Evolutionary conservation across 64 coral and sea anemone species (phyloP).

Genomic region (Pocillopora verrucosa): DNA sequence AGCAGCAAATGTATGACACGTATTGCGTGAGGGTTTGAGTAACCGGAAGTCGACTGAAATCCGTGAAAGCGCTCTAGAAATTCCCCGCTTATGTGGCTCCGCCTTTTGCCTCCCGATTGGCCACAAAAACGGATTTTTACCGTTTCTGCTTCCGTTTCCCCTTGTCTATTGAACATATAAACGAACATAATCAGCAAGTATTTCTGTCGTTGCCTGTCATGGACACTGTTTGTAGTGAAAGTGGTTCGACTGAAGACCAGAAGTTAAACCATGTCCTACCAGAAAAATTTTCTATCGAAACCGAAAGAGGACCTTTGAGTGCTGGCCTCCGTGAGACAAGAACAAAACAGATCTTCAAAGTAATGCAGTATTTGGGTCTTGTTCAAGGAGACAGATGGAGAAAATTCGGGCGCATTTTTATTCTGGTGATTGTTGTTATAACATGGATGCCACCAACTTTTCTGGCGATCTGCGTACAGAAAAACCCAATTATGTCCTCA

Average conservation of each 20-base stretch:
- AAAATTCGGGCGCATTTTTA: neutral
- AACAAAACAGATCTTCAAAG: neutral
- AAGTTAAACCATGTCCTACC: neutral
- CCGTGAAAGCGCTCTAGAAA: too few species aligned
- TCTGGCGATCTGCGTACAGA: slow-evolving; percentile 16
- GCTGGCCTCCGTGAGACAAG: slow-evolving; percentile 14
- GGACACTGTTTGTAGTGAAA: neutral
- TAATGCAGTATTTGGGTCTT: slow-evolving; percentile 12
- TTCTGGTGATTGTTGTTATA: neutral
- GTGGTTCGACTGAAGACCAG: neutral
- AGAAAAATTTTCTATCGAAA: neutral
- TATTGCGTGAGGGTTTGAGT: too few species aligned
- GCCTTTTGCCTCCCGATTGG: too few species aligned
- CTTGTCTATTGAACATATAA: too few species aligned
- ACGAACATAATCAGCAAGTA: too few species aligned
- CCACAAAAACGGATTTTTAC: too few species aligned
- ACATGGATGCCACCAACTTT: slow-evolving; percentile 20
- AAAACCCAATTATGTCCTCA: slow-evolving; percentile 43
- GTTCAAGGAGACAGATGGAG: slow-evolving; percentile 14
- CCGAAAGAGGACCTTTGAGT: neutral
- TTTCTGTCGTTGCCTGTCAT: neutral
- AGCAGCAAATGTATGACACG: too few species aligned
- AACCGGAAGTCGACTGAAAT: too few species aligned
- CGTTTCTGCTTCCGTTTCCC: too few species aligned
- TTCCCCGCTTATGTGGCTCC: too few species aligned